Percentiles rank a stretch among this genome's conserved stretches.
phyloP scores from a whole-genome alignment of 2,797 vertebrate genomes.

The Rallus crepitans region DNA sequence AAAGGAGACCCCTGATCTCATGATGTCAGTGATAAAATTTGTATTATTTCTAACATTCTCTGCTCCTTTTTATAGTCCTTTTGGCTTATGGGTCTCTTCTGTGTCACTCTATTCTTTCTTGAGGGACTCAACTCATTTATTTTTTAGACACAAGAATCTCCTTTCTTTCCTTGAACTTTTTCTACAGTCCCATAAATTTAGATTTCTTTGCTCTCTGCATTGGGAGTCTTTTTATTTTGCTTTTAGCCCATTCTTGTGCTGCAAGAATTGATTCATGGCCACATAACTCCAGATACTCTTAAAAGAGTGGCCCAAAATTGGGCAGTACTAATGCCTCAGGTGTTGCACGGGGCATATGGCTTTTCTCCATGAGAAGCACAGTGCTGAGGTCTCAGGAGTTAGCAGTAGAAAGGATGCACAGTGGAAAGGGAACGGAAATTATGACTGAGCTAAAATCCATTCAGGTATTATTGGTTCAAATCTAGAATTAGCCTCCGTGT shows the following conservation, averaged over 20 bases:
- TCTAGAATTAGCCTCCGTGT: not conserved
- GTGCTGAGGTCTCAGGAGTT: not conserved
- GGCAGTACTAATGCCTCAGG: not conserved
- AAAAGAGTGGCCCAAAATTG: not conserved
- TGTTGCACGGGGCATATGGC: not conserved
- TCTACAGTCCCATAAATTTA: not conserved
- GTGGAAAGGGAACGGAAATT: not conserved
- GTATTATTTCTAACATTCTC: not conserved
- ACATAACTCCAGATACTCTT: not conserved
- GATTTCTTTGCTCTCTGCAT: not conserved
- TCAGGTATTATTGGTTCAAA: not conserved
- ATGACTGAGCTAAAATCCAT: not conserved
- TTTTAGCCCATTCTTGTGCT: not conserved
- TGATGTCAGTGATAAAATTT: not conserved
- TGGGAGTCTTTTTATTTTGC: not conserved
- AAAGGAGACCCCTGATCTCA: not conserved
- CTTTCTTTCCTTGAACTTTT: slow-evolving; percentile 6
- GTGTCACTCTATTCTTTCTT: not conserved
- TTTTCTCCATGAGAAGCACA: not conserved
- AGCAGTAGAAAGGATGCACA: not conserved
- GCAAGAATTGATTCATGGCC: not conserved
- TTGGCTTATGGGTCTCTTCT: not conserved
- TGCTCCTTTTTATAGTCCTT: not conserved
- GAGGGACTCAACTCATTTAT: not conserved
- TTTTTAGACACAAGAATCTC: not conserved